phyloP scores from a whole-genome alignment of 2,113 vertebrate species.

The Terrapene triunguis region DNA sequence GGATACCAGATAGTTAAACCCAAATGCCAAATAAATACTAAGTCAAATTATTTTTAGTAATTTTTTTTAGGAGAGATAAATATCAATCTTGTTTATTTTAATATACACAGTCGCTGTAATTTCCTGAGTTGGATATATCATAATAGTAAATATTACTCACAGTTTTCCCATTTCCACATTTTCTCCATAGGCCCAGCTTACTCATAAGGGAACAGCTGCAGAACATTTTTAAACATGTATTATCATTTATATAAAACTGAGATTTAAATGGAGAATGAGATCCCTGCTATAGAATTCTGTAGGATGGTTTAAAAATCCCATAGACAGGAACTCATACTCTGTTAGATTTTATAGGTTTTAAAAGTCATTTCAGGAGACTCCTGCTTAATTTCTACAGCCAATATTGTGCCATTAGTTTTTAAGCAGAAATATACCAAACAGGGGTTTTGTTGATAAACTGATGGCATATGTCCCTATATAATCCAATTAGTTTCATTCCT shows the following conservation, averaged over 20 bases:
- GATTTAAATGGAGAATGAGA: conserved; percentile 60
- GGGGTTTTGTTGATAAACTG: conserved; percentile 58
- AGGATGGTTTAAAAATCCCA: conserved; percentile 58
- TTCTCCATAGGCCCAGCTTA: conserved; percentile 67
- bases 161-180: conserved; percentile 70
- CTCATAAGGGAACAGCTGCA: conserved; percentile 78
- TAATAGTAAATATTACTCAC: conserved; percentile 72
- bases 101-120: conserved; percentile 70
- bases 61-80: conserved; percentile 51
- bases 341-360: conserved; percentile 55
- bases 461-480: conserved; percentile 33
- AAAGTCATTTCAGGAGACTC: conserved; percentile 51
- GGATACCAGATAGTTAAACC: conserved; percentile 53
- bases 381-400: conserved; percentile 30
- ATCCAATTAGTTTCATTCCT: conserved; percentile 48
- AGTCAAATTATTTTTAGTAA: conserved; percentile 59
- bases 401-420: conserved; percentile 30
- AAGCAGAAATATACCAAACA: conserved; percentile 45
- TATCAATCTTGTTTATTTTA: conserved; percentile 74
- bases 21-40: conserved; percentile 64
- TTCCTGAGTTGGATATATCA: conserved; percentile 72
- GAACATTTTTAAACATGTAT: conserved; percentile 44
- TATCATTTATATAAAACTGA: conserved; percentile 71
- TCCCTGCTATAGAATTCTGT: conserved; percentile 54
- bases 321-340: conserved; percentile 60